phyloP scores from a whole-genome alignment of 2,888 invertebrate genomes.

The Microplitis manilae region DNA sequence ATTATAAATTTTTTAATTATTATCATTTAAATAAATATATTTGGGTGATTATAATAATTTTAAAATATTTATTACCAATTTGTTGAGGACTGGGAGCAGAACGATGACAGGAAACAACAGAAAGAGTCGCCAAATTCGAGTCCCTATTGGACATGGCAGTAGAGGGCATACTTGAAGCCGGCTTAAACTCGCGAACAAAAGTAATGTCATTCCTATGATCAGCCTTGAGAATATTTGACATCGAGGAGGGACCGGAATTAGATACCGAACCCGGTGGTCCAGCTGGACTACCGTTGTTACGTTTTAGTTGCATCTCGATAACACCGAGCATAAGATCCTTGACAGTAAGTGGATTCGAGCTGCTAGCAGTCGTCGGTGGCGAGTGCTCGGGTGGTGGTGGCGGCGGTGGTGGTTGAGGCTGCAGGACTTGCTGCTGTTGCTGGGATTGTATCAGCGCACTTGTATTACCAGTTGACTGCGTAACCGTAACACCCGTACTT shows the following conservation, averaged over 20 bases:
- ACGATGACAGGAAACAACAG: slow-evolving; percentile 75
- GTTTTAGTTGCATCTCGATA: slow-evolving; percentile 85
- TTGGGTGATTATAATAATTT: not conserved
- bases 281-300: slow-evolving; percentile 75
- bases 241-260: slow-evolving; percentile 75
- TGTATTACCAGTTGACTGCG: slow-evolving; percentile 58
- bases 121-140: slow-evolving; percentile 77
- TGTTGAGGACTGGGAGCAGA: slow-evolving; percentile 68
- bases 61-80: slow-evolving; percentile 56
- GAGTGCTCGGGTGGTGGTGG: slow-evolving; percentile 71
- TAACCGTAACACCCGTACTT: slow-evolving; percentile 60
- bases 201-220: slow-evolving; percentile 74
- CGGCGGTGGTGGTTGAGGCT: slow-evolving; percentile 61
- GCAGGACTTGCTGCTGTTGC: slow-evolving; percentile 65
- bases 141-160: slow-evolving; percentile 64
- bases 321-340: slow-evolving; percentile 88
- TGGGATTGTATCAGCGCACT: slow-evolving; percentile 70
- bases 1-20: slow-evolving; percentile 13
- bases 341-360: slow-evolving; percentile 80
- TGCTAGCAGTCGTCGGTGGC: slow-evolving; percentile 65
- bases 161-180: slow-evolving; percentile 60
- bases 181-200: slow-evolving; percentile 74
- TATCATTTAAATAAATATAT: not conserved
- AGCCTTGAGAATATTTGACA: slow-evolving; percentile 76
- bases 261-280: slow-evolving; percentile 61